Percentiles rank a stretch among this genome's conserved stretches.
phyloP scores from a whole-genome alignment of 1,140 invertebrate species.

The Zaprionus ghesquierei region DNA sequence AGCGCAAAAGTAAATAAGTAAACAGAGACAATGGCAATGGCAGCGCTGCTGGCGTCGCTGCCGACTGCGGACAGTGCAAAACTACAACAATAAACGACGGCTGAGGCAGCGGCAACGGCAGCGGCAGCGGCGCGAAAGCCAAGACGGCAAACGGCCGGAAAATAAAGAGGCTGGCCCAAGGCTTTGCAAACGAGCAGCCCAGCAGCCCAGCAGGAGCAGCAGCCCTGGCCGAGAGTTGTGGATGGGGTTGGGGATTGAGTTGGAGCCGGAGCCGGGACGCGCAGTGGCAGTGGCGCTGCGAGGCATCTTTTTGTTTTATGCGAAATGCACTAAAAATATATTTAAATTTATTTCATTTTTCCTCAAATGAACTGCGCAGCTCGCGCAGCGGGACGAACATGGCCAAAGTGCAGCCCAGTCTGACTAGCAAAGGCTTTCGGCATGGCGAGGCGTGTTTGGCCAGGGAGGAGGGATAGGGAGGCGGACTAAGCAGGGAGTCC shows the following conservation, averaged over 20 bases:
- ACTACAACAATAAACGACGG: constrained; percentile 77
- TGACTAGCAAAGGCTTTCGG: constrained; percentile 37
- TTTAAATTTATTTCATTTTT: constrained; percentile 80
- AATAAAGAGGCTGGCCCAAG: constrained; percentile 64
- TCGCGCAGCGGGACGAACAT: constrained; percentile 33
- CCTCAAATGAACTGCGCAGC: constrained; percentile 73
- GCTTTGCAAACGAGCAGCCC: constrained; percentile 44
- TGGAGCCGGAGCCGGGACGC: neutral
- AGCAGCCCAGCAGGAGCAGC: constrained; percentile 5
- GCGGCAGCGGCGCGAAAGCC: constrained; percentile 55
- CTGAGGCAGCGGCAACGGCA: constrained; percentile 11
- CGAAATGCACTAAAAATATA: constrained; percentile 81
- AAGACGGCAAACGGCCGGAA: constrained; percentile 76
- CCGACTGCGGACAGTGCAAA: too few species aligned
- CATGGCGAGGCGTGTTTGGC: too few species aligned
- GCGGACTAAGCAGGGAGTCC: constrained; percentile 22
- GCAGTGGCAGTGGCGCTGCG: constrained; percentile 31
- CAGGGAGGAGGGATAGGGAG: neutral
- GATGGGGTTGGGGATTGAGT: neutral
- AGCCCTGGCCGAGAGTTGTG: neutral
- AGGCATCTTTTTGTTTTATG: constrained; percentile 80
- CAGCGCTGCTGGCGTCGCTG: constrained; percentile 16
- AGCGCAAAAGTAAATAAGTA: constrained; percentile 80
- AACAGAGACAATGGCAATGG: constrained; percentile 49
- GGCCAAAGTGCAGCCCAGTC: constrained; percentile 32